Base-by-base conservation (phyloP, 2,113 vertebrate species). In the Equus przewalskii region DNA sequence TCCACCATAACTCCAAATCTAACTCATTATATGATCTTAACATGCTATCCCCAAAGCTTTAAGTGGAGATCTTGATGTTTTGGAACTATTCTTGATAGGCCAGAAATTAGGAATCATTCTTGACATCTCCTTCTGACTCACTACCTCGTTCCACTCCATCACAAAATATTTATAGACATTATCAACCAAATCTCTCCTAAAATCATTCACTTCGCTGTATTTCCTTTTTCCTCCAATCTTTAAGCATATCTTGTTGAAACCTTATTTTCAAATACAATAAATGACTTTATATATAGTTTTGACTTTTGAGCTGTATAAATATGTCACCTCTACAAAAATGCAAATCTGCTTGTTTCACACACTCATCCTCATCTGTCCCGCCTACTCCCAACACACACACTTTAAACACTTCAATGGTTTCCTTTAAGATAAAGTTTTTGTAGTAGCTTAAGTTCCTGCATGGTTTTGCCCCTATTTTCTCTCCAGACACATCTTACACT, bases 261-360 rank as follows among this genome's bases (percentile, higher is more conserved):
- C 67, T 64, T 70, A 51, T n/a, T 93, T 96, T 91, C 18, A 80
- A 88, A 91, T 81, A 64, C 28, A 83, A 73, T 83, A 13, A 69
- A 51, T 67, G 26, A n/a, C 3, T 69, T 69, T 46, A 33, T 86
- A 28, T 36, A 56, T 46, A 81, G 26, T 44, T 92, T 95, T 85
- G 7, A 51, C n/a, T 81, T 96, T 89, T 92, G 51, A 84, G 41
- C 21, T 18, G 11, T 60, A 4, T 73, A 21, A 91, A 46, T 67
- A 4, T 56, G 30, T 51, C 21, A 46, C 22, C 7, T 82, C 24
- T 58, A n/a, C 6, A 58, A 46, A 91, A 80, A 88, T 60, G 2
- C 5, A 91, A 60, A 96, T 49, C 22, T 88, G 3, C 2, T 81
- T 10, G 2, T 69, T 79, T 18, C 18, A 18, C 13, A 49, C 10